Evolutionary conservation across 2,113 vertebrate genomes (phyloP).

Genomic region (Clarias magur): DNA sequence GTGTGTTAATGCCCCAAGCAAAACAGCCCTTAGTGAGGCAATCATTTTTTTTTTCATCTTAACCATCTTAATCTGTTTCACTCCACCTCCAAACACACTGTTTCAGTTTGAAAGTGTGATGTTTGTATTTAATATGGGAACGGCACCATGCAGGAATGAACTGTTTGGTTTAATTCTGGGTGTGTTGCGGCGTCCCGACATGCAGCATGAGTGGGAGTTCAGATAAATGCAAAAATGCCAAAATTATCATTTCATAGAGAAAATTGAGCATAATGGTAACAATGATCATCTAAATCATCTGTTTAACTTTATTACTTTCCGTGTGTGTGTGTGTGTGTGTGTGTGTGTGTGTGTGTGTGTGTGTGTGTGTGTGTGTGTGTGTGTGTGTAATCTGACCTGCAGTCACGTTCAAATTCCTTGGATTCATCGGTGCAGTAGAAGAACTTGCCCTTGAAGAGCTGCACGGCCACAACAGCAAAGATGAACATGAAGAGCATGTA

Average conservation of each 20-base stretch:
- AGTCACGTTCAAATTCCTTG: slow-evolving; percentile 88
- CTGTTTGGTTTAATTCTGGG: neutral
- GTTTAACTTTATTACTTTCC: neutral
- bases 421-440: slow-evolving; percentile 96
- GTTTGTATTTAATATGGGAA: neutral
- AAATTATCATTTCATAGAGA: neutral
- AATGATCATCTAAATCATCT: neutral
- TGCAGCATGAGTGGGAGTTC: neutral
- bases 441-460: slow-evolving; percentile 95
- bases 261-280: neutral
- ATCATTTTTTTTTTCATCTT: too few species aligned
- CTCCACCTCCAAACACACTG: too few species aligned
- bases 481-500: slow-evolving; percentile 99
- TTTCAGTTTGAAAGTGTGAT: too few species aligned
- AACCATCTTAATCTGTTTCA: too few species aligned
- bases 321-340: slow-evolving; percentile 8
- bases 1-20: too few species aligned
- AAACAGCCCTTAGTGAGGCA: too few species aligned
- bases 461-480: slow-evolving; percentile 94
- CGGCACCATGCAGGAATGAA: too few species aligned
- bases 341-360: too few species aligned
- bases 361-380: slow-evolving; percentile 17
- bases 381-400: slow-evolving; percentile 67
- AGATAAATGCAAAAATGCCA: neutral
- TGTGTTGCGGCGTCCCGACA: too few species aligned